Evolutionary conservation across 2,797 vertebrate species (phyloP), one percentile per base, ranked within the genome.

Genomic region (Pipistrellus pipistrellus): DNA sequence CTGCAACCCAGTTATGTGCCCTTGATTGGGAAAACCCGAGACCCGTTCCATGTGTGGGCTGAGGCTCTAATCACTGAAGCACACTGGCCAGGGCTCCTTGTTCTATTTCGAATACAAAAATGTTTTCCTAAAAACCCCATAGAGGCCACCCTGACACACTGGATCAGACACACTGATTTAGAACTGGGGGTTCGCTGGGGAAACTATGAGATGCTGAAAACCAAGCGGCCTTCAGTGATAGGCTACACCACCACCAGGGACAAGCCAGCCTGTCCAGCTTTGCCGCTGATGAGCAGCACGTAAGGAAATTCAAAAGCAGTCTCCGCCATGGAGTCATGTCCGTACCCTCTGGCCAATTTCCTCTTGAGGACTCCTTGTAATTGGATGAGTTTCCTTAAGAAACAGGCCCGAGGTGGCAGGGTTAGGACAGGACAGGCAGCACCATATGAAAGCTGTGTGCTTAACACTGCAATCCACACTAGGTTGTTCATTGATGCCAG

Each of bases 401-500:
- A 86, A 55, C 44, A 32, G 21, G 14, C 35, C 62, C 0, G 0
- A 59, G 66, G 30, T 18, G 32, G 27, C 17, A 21, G 57, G 84
- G 57, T 30, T 4, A 35, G 76, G 64, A 44, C 17, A 6, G 44
- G 32, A 12, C 13, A 3, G 41, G 41, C 73, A n/a, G 83, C 27
- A 6, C 51, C 3, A 1, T 4, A 11, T 5, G 53, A 55, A 27
- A 3, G 62, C 5, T 0, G 38, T 14, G 8, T 13, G 27, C 30
- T 35, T n/a, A 48, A 8, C n/a, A 25, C 66, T 27, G 59, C 1
- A 4, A 17, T 27, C 15, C 8, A 21, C 5, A 35, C 27, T 9
- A 25, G 17, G 35, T 2, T 8, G n/a, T 21, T 12, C 59, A n/a
- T 1, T 6, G 13, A 35, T 30, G 44, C 46, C 53, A 90, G 64